These are phyloP conservation scores for Magallana ariakensis DNA, from an alignment of 1,140 invertebrate species.

Conservation along the genomic window DNA sequence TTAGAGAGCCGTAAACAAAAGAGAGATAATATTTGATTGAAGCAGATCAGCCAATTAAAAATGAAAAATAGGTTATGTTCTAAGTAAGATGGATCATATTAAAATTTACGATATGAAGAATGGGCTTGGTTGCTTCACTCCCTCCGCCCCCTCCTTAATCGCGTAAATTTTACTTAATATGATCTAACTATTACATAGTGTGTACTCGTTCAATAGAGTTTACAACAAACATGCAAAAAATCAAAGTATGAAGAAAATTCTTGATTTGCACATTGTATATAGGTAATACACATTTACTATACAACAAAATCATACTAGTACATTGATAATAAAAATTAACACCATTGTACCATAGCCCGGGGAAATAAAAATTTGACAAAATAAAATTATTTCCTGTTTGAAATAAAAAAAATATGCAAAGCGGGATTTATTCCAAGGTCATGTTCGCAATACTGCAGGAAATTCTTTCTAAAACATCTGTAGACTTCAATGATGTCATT, in stretches of 20 bases:
- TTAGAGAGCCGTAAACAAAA: too few species aligned
- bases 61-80: too few species aligned
- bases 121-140: too few species aligned
- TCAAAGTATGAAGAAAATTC: background rate
- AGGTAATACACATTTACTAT: background rate
- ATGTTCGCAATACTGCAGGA: background rate
- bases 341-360: background rate
- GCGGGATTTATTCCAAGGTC: background rate
- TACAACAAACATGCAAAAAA: background rate
- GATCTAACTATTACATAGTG: too few species aligned
- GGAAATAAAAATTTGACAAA: conserved; percentile 6
- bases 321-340: background rate
- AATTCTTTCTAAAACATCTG: background rate
- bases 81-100: too few species aligned
- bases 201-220: background rate
- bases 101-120: too few species aligned
- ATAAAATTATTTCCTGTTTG: background rate
- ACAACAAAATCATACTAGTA: background rate
- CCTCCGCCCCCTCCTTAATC: too few species aligned
- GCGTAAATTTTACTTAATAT: too few species aligned
- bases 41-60: too few species aligned
- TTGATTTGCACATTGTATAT: too few species aligned
- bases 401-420: background rate
- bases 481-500: too few species aligned
- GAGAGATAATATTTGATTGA: too few species aligned